Evolutionary conservation across 2,888 invertebrate species (phyloP).

Genomic region (Aphidoletes aphidimyza): DNA sequence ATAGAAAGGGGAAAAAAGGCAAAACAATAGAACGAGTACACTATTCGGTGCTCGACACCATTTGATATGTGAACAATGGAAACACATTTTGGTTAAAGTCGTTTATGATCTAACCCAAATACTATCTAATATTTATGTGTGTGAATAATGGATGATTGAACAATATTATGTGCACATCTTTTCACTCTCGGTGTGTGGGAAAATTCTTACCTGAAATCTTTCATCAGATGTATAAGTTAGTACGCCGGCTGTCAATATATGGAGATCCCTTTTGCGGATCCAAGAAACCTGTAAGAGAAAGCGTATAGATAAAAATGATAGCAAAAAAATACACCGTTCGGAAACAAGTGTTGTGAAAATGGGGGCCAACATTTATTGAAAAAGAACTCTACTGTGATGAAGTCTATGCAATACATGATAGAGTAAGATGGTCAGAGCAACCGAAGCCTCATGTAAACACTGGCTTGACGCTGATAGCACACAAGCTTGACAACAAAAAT

Average conservation of each 20-base stretch:
- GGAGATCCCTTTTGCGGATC: constrained; percentile 89
- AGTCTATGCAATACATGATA: no score
- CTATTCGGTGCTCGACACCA: constrained; percentile 1
- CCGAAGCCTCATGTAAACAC: no score
- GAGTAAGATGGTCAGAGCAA: no score
- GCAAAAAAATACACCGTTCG: no score
- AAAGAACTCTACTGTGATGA: no score
- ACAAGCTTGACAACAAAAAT: no score
- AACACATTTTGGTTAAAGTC: neutral
- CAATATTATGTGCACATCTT: no score
- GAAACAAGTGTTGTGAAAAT: neutral
- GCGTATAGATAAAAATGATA: neutral
- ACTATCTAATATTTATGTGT: constrained; percentile 10
- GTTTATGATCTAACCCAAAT: neutral
- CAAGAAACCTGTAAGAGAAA: constrained; percentile 81
- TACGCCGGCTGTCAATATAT: constrained; percentile 87
- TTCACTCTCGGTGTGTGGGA: no score
- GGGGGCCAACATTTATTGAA: no score
- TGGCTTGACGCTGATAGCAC: no score
- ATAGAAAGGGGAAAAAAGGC: neutral
- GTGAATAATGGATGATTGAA: constrained; percentile 16
- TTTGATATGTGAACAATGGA: neutral
- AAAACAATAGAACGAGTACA: neutral
- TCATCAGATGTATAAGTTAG: constrained; percentile 89
- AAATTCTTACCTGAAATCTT: constrained; percentile 79